Conservation (phyloP, 1,140 invertebrate genomes). For the Heliothis subflexa region DNA sequence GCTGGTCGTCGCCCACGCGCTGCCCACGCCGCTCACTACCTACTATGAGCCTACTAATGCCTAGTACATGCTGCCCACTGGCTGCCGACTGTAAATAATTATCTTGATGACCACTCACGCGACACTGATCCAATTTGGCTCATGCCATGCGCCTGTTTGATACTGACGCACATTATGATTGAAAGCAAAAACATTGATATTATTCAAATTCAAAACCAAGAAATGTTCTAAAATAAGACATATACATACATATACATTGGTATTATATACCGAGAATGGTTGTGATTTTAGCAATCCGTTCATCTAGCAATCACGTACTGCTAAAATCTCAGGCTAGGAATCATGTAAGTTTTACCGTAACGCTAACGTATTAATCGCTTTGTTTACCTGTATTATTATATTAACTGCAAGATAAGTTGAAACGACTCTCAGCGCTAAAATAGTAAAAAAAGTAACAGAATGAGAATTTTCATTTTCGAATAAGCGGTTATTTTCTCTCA, state of each 20-base stretch:
- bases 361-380: too few relatives aligned
- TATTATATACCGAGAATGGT: too few relatives aligned
- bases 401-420: too few relatives aligned
- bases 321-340: too few relatives aligned
- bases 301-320: too few relatives aligned
- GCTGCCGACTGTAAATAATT: conserved; percentile 57
- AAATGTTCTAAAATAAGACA: too few relatives aligned
- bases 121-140: conserved; percentile 56
- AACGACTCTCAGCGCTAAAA: too few relatives aligned
- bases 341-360: too few relatives aligned
- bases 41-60: conserved; percentile 52
- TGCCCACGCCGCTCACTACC: conserved; percentile 54
- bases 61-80: conserved; percentile 44
- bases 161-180: neutral
- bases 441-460: too few relatives aligned
- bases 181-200: conserved; percentile 15
- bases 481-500: neutral
- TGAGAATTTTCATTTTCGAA: neutral
- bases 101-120: conserved; percentile 62
- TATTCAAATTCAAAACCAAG: neutral
- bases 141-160: conserved; percentile 18
- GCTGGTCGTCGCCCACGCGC: conserved; percentile 62
- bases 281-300: too few relatives aligned
- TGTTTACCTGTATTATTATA: too few relatives aligned
- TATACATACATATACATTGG: too few relatives aligned